Conservation (phyloP, 1,140 invertebrate genomes). For the Scylla paramamosain region DNA sequence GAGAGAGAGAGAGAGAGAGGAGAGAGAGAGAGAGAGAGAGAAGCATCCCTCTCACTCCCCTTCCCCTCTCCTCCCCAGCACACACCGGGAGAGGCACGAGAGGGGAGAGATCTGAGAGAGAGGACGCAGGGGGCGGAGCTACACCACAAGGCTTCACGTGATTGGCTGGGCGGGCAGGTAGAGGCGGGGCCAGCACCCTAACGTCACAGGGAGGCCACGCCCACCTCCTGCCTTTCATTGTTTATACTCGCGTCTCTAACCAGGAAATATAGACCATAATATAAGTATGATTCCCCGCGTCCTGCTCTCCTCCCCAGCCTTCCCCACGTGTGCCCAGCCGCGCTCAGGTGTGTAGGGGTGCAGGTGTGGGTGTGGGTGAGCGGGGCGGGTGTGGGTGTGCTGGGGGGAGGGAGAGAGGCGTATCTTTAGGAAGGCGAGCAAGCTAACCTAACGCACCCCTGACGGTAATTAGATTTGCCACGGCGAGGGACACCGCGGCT, state of each 20-base stretch:
- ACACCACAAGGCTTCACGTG: conserved; percentile 35
- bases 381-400: background rate
- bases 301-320: background rate
- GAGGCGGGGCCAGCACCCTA: conserved; percentile 33
- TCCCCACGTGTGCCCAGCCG: background rate
- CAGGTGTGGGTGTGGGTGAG: background rate
- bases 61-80: background rate
- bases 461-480: background rate
- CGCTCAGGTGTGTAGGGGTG: background rate
- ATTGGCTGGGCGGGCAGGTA: conserved; percentile 64
- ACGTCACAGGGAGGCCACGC: background rate
- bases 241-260: conserved; percentile 54
- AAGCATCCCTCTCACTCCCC: background rate
- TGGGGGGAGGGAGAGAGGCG: background rate
- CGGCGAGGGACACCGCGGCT: background rate
- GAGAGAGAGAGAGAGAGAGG: conserved; percentile 36
- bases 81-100: background rate
- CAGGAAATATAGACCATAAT: conserved; percentile 57
- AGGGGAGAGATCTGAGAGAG: conserved; percentile 57
- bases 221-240: conserved; percentile 46
- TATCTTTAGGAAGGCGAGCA: background rate
- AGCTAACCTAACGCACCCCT: background rate
- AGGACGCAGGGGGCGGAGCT: conserved; percentile 35
- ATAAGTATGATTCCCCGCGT: background rate
- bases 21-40: conserved; percentile 43